Percentiles rank a stretch among this genome's conserved stretches.
Conservation (phyloP, 2,888 invertebrate genomes). For the Mesorhabditis spiculigera region DNA sequence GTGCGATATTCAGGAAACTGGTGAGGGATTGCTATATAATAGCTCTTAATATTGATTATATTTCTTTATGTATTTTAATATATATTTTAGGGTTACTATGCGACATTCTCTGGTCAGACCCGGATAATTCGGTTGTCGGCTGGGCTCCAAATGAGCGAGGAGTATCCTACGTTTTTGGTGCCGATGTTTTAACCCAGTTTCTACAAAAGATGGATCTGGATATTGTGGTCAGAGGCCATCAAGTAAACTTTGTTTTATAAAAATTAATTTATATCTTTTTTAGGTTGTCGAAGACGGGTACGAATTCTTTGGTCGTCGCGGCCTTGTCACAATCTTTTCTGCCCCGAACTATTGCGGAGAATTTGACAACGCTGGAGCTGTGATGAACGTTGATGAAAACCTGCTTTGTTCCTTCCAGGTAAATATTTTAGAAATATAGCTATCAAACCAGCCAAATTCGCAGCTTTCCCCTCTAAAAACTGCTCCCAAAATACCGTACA, state of each 20-base stretch:
- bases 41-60: too few relatives aligned
- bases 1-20: slow-evolving; percentile 53
- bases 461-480: too few relatives aligned
- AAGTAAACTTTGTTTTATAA: slow-evolving; percentile 23
- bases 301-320: slow-evolving; percentile 51
- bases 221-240: slow-evolving; percentile 54
- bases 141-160: slow-evolving; percentile 56
- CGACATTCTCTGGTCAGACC: slow-evolving; percentile 55
- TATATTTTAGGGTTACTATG: slow-evolving; percentile 43
- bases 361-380: slow-evolving; percentile 66
- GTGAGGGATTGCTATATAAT: slow-evolving; percentile 11
- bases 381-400: slow-evolving; percentile 61
- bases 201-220: slow-evolving; percentile 55
- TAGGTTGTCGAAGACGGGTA: slow-evolving; percentile 52
- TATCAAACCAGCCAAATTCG: too few relatives aligned
- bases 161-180: slow-evolving; percentile 53
- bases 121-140: slow-evolving; percentile 47
- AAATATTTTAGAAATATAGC: neutral
- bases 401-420: slow-evolving; percentile 51
- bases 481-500: too few relatives aligned
- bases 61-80: too few relatives aligned
- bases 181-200: slow-evolving; percentile 51
- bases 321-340: slow-evolving; percentile 65
- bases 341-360: slow-evolving; percentile 67
- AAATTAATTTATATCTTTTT: slow-evolving; percentile 8